These are phyloP conservation scores for Antitype chi DNA, from an alignment of 2,888 invertebrate genomes.

Conservation along the genomic window DNA sequence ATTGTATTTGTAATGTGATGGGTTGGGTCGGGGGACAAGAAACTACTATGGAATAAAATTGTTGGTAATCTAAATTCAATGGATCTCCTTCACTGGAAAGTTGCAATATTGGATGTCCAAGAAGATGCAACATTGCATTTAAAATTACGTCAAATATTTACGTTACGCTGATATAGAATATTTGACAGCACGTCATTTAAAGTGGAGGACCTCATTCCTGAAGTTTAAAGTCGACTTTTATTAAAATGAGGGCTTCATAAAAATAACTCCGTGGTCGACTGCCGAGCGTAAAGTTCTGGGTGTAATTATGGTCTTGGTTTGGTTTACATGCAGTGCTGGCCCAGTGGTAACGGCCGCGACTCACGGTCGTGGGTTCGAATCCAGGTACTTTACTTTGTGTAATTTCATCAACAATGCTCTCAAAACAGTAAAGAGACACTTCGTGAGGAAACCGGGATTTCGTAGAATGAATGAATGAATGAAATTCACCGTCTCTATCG, in stretches of 20 bases:
- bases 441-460: too few relatives aligned
- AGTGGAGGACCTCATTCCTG: not conserved
- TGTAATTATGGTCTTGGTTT: too few relatives aligned
- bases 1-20: too few relatives aligned
- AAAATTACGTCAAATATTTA: not conserved
- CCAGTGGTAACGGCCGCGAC: too few relatives aligned
- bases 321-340: not conserved
- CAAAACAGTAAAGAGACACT: too few relatives aligned
- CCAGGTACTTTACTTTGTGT: too few relatives aligned
- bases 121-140: slow-evolving; percentile 16
- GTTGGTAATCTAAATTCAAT: not conserved
- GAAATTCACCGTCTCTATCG: fast-evolving
- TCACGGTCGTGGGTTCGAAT: too few relatives aligned
- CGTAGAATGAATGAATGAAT: too few relatives aligned
- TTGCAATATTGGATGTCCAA: slow-evolving; percentile 4
- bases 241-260: not conserved
- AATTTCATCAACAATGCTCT: too few relatives aligned
- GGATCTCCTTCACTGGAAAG: not conserved
- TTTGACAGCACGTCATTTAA: slow-evolving; percentile 38
- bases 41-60: too few relatives aligned
- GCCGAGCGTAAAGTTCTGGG: not conserved
- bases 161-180: not conserved
- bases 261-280: too few relatives aligned
- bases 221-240: not conserved
- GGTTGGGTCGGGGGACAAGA: too few relatives aligned